These are phyloP conservation scores for Pelobates fuscus DNA, from an alignment of 2,113 vertebrate genomes.

Conservation along the genomic window DNA sequence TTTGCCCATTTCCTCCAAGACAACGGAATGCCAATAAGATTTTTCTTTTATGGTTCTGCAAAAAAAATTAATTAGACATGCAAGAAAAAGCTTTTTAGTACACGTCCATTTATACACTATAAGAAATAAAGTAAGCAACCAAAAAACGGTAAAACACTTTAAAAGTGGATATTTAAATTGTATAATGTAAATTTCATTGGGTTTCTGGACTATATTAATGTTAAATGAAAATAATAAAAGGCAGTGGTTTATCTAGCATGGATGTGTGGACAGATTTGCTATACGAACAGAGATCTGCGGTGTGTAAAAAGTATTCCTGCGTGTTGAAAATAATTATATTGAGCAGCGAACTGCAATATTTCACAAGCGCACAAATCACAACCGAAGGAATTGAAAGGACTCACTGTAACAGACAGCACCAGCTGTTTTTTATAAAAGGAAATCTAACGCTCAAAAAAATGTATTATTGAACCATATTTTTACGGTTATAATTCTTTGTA, in stretches of 20 bases:
- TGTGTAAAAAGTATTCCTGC: background rate
- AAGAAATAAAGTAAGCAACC: too few species aligned
- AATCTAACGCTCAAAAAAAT: background rate
- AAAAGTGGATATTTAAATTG: too few species aligned
- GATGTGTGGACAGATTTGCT: too few species aligned
- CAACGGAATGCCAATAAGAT: too few species aligned
- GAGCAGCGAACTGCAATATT: background rate
- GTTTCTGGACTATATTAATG: background rate
- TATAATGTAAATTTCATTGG: too few species aligned
- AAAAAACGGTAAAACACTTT: too few species aligned
- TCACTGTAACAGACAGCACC: background rate
- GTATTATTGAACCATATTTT: background rate
- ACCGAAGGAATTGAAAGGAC: background rate
- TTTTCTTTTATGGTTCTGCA: too few species aligned
- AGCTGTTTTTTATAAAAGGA: background rate
- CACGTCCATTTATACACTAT: too few species aligned
- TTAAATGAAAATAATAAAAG: background rate
- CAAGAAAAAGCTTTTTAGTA: too few species aligned
- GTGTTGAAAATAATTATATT: background rate
- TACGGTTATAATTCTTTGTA: background rate
- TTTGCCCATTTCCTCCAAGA: too few species aligned
- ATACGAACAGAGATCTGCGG: background rate
- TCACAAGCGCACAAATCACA: background rate
- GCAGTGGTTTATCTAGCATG: background rate
- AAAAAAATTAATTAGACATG: too few species aligned